Base-by-base conservation (phyloP, 2,113 vertebrate genomes). In the Crypturellus undulatus region DNA sequence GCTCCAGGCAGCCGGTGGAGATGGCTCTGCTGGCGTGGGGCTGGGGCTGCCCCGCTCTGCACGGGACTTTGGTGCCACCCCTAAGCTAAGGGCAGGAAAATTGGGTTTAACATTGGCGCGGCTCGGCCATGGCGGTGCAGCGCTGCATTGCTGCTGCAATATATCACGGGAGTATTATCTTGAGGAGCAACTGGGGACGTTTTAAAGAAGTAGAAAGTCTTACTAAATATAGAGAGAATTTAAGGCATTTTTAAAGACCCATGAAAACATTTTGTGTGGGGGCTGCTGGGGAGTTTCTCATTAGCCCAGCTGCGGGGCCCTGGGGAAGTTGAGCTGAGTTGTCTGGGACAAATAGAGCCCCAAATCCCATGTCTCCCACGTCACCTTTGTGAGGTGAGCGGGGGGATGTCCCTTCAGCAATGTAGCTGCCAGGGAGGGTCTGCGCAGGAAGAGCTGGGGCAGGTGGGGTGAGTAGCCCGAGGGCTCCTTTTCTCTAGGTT, bases 221-320 rank as follows among this genome's bases (percentile, higher is more conserved):
- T 95, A 95, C 97, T 95, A 96, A 98, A 96, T 96, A 94, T 97
- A 97, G 92, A 96, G 92, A 97, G 97, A 97, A 97, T 97, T 98
- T 97, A 96, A 96, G 93, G 96, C 96, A 95, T 96, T 98, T 94
- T 97, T 97, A 97, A 98, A 98, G 97, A 97, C 97, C 96, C 97
- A 89, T 90, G 96, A 97, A 97, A 96, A 95, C 95, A 68, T 77
- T 96, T 96, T 97, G 96, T 95, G 79, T 96, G 95, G 73, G 86
- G 93, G 91, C 95, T 96, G 95, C 97, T 96, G 96, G 96, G 96
- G 97, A 97, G 91, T 96, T 97, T 96, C 97, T 97, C 94, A 91
- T 98, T 98, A 97, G 96, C 93, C 87, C 71, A 36, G 60, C 94
- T 93, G 92, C 58, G 92, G 94, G 87, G 86, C 94, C 97, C 93